These are phyloP conservation scores for Conistra vaccinii DNA, from an alignment of 2,888 invertebrate species.

Conservation along the genomic window DNA sequence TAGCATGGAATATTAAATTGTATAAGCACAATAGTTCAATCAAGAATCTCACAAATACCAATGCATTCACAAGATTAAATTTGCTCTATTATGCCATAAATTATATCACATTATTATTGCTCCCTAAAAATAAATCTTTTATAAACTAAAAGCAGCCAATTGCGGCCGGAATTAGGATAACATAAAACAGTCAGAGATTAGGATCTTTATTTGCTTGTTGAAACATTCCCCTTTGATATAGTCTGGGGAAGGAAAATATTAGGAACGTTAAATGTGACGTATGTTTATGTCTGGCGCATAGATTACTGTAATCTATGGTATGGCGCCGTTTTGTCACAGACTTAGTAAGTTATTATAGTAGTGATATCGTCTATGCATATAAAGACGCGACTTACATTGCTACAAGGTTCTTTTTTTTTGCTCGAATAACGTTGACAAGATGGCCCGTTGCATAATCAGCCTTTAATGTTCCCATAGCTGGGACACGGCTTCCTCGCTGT, in stretches of 20 bases:
- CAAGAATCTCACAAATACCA: neutral
- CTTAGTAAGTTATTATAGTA: too few relatives aligned
- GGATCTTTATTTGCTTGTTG: constrained; percentile 64
- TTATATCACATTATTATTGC: constrained; percentile 1
- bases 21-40: neutral
- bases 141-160: constrained; percentile 43
- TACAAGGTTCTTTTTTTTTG: too few relatives aligned
- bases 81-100: constrained; percentile 2
- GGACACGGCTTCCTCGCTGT: too few relatives aligned
- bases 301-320: constrained; percentile 9
- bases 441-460: too few relatives aligned
- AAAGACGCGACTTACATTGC: neutral
- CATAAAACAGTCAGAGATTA: constrained; percentile 64
- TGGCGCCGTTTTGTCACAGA: constrained; percentile 8
- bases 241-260: constrained; percentile 50
- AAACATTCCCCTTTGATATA: constrained; percentile 58
- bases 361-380: too few relatives aligned
- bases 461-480: too few relatives aligned
- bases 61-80: neutral
- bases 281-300: constrained; percentile 40
- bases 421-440: too few relatives aligned
- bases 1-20: too few relatives aligned
- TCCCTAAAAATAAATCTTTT: constrained; percentile 36
- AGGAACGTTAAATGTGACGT: constrained; percentile 49
- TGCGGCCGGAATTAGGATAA: constrained; percentile 60